phyloP scores from a whole-genome alignment of 2,888 invertebrate genomes.

The Bruchidius siliquastri region DNA sequence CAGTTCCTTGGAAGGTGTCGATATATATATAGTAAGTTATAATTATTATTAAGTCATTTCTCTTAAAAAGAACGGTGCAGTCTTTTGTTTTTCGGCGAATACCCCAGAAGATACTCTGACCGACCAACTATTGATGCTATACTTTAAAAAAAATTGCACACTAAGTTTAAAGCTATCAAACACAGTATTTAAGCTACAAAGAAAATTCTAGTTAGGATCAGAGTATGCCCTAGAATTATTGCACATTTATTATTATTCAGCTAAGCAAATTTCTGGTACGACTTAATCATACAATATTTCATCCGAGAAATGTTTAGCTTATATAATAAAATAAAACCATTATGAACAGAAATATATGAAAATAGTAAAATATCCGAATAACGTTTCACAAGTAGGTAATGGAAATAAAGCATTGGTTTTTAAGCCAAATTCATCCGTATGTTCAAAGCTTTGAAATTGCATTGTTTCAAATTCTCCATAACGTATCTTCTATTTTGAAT shows the following conservation, averaged over 20 bases:
- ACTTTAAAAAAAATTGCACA: neutral
- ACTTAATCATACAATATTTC: neutral
- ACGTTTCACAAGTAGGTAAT: too few relatives aligned
- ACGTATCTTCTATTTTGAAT: too few relatives aligned
- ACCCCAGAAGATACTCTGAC: neutral
- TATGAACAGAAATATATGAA: too few relatives aligned
- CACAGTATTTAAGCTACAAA: neutral
- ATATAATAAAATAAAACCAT: too few relatives aligned
- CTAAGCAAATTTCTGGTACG: neutral
- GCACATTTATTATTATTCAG: neutral
- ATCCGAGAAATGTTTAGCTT: too few relatives aligned
- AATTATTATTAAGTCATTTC: constrained; percentile 20
- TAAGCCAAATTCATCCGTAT: too few relatives aligned
- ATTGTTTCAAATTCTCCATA: too few relatives aligned
- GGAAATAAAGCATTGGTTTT: too few relatives aligned
- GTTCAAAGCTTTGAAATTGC: too few relatives aligned
- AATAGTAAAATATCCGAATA: too few relatives aligned
- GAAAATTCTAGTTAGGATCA: neutral
- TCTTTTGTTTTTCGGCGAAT: constrained; percentile 12
- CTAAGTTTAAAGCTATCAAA: neutral
- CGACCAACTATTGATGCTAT: neutral
- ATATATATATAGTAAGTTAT: constrained; percentile 1
- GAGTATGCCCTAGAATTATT: neutral
- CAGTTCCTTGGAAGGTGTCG: neutral
- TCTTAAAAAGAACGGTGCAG: constrained; percentile 14